Base-by-base conservation (phyloP, 23 tunicate species). In the Styela plicata region DNA sequence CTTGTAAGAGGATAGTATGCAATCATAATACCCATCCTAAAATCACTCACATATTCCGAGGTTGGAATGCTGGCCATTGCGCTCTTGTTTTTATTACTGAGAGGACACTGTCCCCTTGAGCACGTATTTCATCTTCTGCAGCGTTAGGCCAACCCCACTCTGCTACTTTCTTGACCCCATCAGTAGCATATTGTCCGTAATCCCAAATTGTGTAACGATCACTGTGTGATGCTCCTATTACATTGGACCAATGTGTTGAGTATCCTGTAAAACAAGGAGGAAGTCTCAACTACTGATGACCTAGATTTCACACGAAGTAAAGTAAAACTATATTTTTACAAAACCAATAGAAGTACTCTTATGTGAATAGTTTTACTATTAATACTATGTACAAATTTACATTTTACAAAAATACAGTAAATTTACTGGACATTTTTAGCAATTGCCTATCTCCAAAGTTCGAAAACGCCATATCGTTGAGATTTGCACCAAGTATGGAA, bases 191-290 rank as follows among this genome's bases (percentile, higher is more conserved):
- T 36, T 80, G 82, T 19, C 99, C 99, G 76, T 88, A 93, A n/a
- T 93, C 89, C 98, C 98, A 96, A 16, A 96, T 84, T 3, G 73
- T 35, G 82, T 89, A 90, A 2, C 64, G 44, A 1, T 33, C 25
- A 61, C 85, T 73, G 84, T 96, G 99, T 25, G 89, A 83, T 0
- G 91, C 99, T 24, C 99, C 99, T 31, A 96, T 82, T 3, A 96
- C 81, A 69, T 96, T 96, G 33, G 99, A 96, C 99, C 99, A 96
- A 73, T 96, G 99, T 0, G 99, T 96, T 13, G 99, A 96, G 77
- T 74, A 87, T 10, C 74, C 96, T 87, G 85, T 19, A 61, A 21
- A 61, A 19, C 19, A 61, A n/a, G n/a, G n/a, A n/a, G n/a, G n/a
- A n/a, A 62, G n/a, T 21, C 22, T 22, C 65, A 62, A 62, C n/a